A percentile compares a stretch with the other conserved stretches of the same genome.
Conservation (phyloP, 2,888 invertebrate genomes). For the Mamestra brassicae region DNA sequence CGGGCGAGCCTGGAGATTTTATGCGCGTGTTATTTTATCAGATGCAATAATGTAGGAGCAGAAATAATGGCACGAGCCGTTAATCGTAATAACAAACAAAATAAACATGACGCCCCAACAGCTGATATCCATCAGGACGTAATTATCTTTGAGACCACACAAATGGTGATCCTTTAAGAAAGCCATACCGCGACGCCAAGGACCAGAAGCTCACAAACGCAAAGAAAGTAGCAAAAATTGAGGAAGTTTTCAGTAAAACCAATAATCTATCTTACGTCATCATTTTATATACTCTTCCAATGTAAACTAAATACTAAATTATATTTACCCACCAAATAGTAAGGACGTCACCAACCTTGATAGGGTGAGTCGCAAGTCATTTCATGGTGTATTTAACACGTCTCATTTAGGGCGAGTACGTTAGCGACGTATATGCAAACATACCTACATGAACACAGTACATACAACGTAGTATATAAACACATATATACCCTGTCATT, state of each 20-base stretch:
- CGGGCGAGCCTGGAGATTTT: slow-evolving; percentile 58
- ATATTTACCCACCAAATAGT: slow-evolving; percentile 9
- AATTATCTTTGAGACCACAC: slow-evolving; percentile 8
- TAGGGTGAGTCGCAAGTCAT: slow-evolving; percentile 40
- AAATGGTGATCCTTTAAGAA: neutral
- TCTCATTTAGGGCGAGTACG: slow-evolving; percentile 35
- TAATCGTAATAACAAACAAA: slow-evolving; percentile 19
- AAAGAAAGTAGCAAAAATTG: neutral
- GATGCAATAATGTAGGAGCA: slow-evolving; percentile 20
- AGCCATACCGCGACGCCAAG: neutral
- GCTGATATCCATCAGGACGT: slow-evolving; percentile 21
- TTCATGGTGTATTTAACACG: slow-evolving; percentile 66
- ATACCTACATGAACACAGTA: slow-evolving; percentile 1
- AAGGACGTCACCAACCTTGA: slow-evolving; percentile 15
- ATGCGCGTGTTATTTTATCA: slow-evolving; percentile 60
- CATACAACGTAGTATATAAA: slow-evolving; percentile 11
- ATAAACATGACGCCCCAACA: slow-evolving; percentile 18
- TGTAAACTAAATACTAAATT: neutral
- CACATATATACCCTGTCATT: slow-evolving; percentile 22
- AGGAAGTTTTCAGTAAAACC: neutral
- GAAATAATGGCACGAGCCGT: slow-evolving; percentile 2
- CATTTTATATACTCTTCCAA: neutral
- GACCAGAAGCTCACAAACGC: neutral
- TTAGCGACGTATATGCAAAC: slow-evolving; percentile 28
- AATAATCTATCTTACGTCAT: neutral